phyloP scores from a whole-genome alignment of 2,888 invertebrate genomes.

The Trachelus iudaicus region DNA sequence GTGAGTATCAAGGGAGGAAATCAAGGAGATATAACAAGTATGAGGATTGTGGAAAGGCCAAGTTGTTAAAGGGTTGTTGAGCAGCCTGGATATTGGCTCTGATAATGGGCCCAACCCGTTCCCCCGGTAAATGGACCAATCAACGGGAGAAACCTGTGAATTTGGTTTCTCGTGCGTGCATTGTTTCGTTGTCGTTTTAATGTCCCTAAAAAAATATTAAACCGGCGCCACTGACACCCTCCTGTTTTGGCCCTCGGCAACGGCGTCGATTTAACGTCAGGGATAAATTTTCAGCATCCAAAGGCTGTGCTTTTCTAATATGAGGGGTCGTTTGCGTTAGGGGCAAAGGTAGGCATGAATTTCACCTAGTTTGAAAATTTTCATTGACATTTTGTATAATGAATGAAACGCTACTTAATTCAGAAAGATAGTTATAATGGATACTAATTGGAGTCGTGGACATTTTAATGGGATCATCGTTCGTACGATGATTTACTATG shows the following conservation, averaged over 20 bases:
- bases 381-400: too few species aligned
- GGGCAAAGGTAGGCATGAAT: too few species aligned
- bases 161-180: background rate
- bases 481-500: background rate
- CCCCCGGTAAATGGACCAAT: constrained; percentile 27
- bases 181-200: background rate
- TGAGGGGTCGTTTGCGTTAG: too few species aligned
- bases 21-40: constrained; percentile 15
- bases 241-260: too few species aligned
- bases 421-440: background rate
- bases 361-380: too few species aligned
- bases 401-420: background rate
- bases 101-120: constrained; percentile 35
- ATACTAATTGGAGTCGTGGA: background rate
- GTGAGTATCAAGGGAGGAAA: constrained; percentile 11
- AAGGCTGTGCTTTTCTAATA: too few species aligned
- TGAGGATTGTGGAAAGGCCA: constrained; percentile 11
- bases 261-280: too few species aligned
- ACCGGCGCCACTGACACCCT: background rate
- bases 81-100: constrained; percentile 47
- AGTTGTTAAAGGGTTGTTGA: constrained; percentile 45
- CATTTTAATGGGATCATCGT: background rate
- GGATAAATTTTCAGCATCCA: too few species aligned
- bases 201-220: background rate
- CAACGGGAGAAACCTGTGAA: constrained; percentile 11